Base-by-base conservation (phyloP, 2,888 invertebrate genomes). In the Horisme vitalbata region DNA sequence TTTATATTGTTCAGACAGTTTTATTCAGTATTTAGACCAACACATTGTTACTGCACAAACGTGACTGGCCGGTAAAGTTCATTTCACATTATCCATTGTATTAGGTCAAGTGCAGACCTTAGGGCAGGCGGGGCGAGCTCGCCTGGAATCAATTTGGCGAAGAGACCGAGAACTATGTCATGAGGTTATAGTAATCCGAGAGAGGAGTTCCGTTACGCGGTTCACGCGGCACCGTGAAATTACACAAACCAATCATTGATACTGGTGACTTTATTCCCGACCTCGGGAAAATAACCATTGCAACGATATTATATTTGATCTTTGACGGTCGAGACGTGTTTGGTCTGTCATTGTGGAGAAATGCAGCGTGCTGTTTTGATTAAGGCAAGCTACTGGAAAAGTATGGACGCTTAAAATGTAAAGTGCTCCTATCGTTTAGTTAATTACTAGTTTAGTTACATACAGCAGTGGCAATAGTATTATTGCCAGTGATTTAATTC, bases 171-270 rank as follows among this genome's bases (percentile, higher is more conserved):
- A 84, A 82, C 76, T 83, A 71, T 85, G 87, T 79, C 78, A 86
- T 61, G 79, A 76, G 86, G 86, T 84, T 85, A 82, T 72, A 77
- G 79, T 81, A 75, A 81, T 76, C 71, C 72, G 68, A 76, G 75
- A 75, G 72, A 71, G 58, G 53, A 41, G 51, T 54, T 68, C 84
- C 83, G 83, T 85, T 84, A 84, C 63, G 58, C 71, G 70, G 79
- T 80, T 82, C 81, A 75, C 77, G 78, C 77, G 68, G 74, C 57
- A 68, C 70, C 71, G 73, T 79, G 81, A 79, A 83, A 82, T 83
- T 77, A 78, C 75, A 76, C 76, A 75, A 79, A 75, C 78, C 80
- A 78, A 83, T 83, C 79, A 79, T 71, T 57, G 69, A 65, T 62
- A 68, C 68, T 68, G 68, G 76, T 61, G 76, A 76, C 78, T 79